Evolutionary conservation across 1,140 invertebrate species (phyloP).

Genomic region (Acromyrmex heyeri): DNA sequence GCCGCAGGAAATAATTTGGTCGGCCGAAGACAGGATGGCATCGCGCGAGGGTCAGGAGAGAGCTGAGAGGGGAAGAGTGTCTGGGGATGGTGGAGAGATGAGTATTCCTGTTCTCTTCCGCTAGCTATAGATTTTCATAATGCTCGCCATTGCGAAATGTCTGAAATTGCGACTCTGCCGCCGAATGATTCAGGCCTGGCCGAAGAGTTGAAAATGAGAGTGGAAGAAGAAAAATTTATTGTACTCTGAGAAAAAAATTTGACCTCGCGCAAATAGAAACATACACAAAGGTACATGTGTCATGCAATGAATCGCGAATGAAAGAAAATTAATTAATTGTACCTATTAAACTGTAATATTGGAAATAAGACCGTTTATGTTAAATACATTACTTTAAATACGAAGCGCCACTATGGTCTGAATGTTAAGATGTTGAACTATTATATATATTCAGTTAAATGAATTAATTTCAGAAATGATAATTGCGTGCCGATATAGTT

Average conservation of each 20-base stretch:
- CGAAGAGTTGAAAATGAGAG: not conserved
- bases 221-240: constrained; percentile 16
- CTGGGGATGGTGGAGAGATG: constrained; percentile 46
- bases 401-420: no score
- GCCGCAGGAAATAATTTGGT: constrained; percentile 72
- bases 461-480: no score
- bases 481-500: no score
- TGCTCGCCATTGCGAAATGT: constrained; percentile 36
- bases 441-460: no score
- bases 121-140: constrained; percentile 74
- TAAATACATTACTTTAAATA: no score
- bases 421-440: no score
- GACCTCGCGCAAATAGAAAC: constrained; percentile 13
- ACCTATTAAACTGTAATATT: not conserved
- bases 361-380: no score
- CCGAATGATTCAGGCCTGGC: not conserved
- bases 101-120: constrained; percentile 52
- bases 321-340: constrained; percentile 28
- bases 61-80: not conserved
- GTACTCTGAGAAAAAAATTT: constrained; percentile 12
- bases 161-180: constrained; percentile 16
- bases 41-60: not conserved
- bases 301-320: not conserved
- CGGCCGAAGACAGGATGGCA: constrained; percentile 38
- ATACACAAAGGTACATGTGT: not conserved